These are phyloP conservation scores for Indicator indicator DNA, from an alignment of 2,113 vertebrate species.

Conservation along the genomic window DNA sequence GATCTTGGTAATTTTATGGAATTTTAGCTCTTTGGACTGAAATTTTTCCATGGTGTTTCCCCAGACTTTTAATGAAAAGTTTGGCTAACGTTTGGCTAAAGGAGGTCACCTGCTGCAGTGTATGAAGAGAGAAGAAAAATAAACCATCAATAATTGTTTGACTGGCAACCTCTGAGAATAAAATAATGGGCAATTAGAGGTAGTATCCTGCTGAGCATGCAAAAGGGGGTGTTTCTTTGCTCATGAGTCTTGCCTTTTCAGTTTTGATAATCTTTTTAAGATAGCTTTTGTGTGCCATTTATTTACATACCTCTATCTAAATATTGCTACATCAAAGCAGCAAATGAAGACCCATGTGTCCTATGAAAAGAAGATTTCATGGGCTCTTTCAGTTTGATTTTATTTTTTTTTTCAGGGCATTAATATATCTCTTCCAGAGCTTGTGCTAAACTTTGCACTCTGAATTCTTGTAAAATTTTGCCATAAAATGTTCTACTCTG, in stretches of 20 bases:
- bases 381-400: background rate
- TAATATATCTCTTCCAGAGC: background rate
- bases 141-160: background rate
- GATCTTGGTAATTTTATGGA: background rate
- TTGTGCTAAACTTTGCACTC: background rate
- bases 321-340: background rate
- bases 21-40: background rate
- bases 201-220: background rate
- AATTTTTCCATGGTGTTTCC: background rate
- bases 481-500: rapidly evolving
- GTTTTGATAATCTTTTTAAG: background rate
- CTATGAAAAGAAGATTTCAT: background rate
- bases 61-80: background rate
- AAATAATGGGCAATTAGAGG: background rate
- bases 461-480: background rate
- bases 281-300: background rate
- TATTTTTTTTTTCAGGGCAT: background rate
- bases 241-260: background rate
- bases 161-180: background rate
- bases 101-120: background rate
- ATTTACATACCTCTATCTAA: background rate
- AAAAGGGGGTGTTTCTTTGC: background rate
- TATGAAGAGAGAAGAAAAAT: background rate
- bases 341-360: background rate
- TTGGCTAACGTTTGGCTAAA: background rate